These are phyloP conservation scores for Stigmatopora nigra DNA, from an alignment of 2,113 vertebrate species.

Conservation along the genomic window DNA sequence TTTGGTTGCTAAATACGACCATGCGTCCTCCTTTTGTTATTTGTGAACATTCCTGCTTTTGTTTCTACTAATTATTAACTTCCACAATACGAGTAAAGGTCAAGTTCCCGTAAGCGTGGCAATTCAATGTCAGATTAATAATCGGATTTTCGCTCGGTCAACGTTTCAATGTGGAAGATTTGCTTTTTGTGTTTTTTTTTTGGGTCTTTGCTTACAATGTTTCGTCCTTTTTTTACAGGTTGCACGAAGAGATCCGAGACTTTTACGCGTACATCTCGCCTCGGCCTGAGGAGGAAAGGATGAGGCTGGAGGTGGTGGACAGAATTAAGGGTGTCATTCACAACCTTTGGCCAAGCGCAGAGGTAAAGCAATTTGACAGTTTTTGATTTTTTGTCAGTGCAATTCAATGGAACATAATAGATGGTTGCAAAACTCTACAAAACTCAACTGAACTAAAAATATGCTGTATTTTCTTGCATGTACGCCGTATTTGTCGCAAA, in stretches of 20 bases:
- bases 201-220: not conserved
- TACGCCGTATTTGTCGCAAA: too few relatives aligned
- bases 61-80: constrained; percentile 8
- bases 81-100: not conserved
- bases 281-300: constrained; percentile 87
- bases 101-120: not conserved
- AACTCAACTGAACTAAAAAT: too few relatives aligned
- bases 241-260: constrained; percentile 95
- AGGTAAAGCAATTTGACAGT: constrained; percentile 36
- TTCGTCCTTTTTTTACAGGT: constrained; percentile 58
- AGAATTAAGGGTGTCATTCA: constrained; percentile 92
- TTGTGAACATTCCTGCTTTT: not conserved
- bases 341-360: constrained; percentile 91
- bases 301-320: constrained; percentile 93
- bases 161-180: too few relatives aligned
- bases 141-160: too few relatives aligned
- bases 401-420: not conserved
- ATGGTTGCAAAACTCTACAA: not conserved
- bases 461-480: too few relatives aligned
- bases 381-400: not conserved
- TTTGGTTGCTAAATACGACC: constrained; percentile 5
- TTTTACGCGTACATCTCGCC: constrained; percentile 96
- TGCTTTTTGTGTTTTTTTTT: not conserved
- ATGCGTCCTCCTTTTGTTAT: not conserved
- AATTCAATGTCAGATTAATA: too few relatives aligned